Base-by-base conservation (phyloP, 2,113 vertebrate species). In the Psettodes erumei region DNA sequence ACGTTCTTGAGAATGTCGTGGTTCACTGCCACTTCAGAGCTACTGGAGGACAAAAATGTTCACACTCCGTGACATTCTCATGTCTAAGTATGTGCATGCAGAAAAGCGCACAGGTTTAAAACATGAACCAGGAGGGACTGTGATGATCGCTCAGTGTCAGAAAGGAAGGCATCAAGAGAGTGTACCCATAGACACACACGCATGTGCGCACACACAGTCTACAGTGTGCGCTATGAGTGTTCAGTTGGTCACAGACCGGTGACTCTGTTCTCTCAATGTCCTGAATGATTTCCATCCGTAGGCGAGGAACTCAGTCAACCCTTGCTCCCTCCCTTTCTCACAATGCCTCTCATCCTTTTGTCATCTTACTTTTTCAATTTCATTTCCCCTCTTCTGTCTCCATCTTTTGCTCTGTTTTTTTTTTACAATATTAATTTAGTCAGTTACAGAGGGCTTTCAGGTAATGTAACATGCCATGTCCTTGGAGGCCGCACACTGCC, bases 91-190 rank as follows among this genome's bases (percentile, higher is more conserved):
- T 15, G 15, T 28, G 40, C 65, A 50, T 56, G 27, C 51, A 18
- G 28, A 40, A 27, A 35, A 23, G 73, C 71, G 19, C 54, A 47
- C 48, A 33, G 37, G 61, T 71, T 55, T 43, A 60, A 65, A 48
- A 64, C 64, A 48, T 61, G 58, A 13, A 66, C 60, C 42, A 50
- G 32, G 47, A 42, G 60, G 71, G 42, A 75, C 43, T 28, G 54
- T 35, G 79, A 63, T 62, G 72, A 77, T 89, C 77, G 65, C 75
- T 89, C 74, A 67, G 11, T 58, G 74, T 81, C 74, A 67, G 48
- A 50, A 40, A 72, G 42, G 32, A 63, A 71, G 68, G 37, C 38
- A 60, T 71, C 40, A 38, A 45, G 51, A 38, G 55, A 53, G 35
- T 54, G 4, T 13, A 35, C 38, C 28, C 47, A 55, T 2, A 61